These are phyloP conservation scores for Trinectes maculatus DNA, from an alignment of 2,113 vertebrate genomes.

Conservation along the genomic window DNA sequence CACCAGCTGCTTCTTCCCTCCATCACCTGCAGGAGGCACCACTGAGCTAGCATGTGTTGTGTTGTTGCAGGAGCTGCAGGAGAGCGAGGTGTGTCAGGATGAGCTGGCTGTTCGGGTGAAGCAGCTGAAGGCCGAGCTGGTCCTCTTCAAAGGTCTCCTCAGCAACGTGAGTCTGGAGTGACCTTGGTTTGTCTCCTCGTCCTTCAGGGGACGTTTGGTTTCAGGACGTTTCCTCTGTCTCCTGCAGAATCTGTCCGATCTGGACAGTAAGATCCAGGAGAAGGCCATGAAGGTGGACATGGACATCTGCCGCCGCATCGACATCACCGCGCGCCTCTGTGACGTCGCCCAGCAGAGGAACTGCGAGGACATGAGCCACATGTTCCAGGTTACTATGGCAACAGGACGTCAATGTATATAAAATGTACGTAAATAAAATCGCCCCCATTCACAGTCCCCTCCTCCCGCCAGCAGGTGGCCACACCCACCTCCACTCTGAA, in stretches of 20 bases:
- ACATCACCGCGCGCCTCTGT: conserved; percentile 94
- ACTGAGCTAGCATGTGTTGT: conserved; percentile 7
- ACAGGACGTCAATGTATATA: too few species aligned
- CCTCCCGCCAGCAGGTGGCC: conserved; percentile 55
- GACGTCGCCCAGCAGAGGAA: conserved; percentile 95
- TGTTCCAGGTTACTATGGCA: conserved; percentile 96
- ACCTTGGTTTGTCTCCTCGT: too few species aligned
- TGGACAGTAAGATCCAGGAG: conserved; percentile 96
- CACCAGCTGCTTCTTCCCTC: too few species aligned
- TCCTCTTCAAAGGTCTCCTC: conserved; percentile 95
- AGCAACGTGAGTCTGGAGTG: conserved; percentile 87
- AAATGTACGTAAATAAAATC: rapidly evolving
- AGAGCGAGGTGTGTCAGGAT: conserved; percentile 91
- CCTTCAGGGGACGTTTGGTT: too few species aligned
- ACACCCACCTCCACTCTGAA: conserved; percentile 77
- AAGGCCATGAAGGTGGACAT: conserved; percentile 98
- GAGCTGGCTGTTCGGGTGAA: conserved; percentile 91
- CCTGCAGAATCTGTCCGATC: conserved; percentile 88
- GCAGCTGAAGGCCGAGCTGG: conserved; percentile 92
- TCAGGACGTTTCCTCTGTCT: background rate
- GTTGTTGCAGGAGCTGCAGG: conserved; percentile 88
- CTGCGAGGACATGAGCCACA: conserved; percentile 92
- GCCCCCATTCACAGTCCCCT: background rate
- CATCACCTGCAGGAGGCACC: too few species aligned
- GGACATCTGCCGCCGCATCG: conserved; percentile 96